These are phyloP conservation scores for Gnathonemus echidnorhynchus DNA, from an alignment of 2,113 vertebrate genomes.

Conservation along the genomic window DNA sequence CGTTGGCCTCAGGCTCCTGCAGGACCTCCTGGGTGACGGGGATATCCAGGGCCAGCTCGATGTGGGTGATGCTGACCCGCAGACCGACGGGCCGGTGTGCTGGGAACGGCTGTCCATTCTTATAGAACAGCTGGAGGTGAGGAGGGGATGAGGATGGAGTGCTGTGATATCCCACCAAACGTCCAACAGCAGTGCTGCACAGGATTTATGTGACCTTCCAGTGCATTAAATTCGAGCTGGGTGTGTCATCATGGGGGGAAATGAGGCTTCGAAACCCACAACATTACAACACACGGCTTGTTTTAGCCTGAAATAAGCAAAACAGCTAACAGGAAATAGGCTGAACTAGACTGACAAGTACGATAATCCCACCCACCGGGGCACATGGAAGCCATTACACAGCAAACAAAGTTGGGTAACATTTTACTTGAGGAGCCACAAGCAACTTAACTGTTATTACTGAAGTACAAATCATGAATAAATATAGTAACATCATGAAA, in stretches of 20 bases:
- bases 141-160: slow-evolving; percentile 8
- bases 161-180: neutral
- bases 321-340: neutral
- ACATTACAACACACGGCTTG: neutral
- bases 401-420: neutral
- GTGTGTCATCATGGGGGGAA: neutral
- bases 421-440: neutral
- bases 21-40: slow-evolving; percentile 93
- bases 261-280: neutral
- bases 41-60: slow-evolving; percentile 89
- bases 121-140: slow-evolving; percentile 80
- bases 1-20: slow-evolving; percentile 82
- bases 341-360: neutral
- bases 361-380: neutral
- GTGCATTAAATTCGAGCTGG: neutral
- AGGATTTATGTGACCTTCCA: neutral
- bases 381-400: neutral
- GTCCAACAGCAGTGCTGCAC: neutral
- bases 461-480: neutral
- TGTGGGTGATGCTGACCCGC: slow-evolving; percentile 89
- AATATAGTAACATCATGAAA: neutral
- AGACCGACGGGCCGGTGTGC: slow-evolving; percentile 82
- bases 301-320: neutral
- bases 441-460: neutral
- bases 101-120: slow-evolving; percentile 93